Evolutionary conservation across 2,113 vertebrate genomes (phyloP), one percentile per base, ranked within the genome.

Genomic region (Argyrosomus japonicus): DNA sequence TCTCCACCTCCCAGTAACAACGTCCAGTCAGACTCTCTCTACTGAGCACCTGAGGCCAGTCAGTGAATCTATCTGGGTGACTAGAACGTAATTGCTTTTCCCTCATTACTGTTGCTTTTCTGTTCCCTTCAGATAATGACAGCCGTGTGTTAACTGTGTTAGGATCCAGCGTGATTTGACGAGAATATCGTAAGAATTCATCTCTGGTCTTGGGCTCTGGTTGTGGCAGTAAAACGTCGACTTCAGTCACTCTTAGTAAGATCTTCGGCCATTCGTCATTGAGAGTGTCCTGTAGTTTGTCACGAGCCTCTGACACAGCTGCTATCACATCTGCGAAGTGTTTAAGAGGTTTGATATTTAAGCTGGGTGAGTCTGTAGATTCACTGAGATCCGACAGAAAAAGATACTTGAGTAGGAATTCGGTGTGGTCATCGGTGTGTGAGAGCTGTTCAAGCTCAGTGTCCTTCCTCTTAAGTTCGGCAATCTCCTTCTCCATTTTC

Each of bases 1-100:
- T 43, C 48, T 73, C 47, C 65, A 68, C 65, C 65, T 68, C 65
- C 65, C 65, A 68, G 65, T 68, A 68, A 68, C 47, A 56, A 19
- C 27, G 45, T 29, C 67, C 57, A 8, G 27, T 62, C 29, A 62
- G 21, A 60, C 67, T 27, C 32, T 78, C 54, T 25, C 27, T 50
- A 23, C 64, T 51, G 2, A 78, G 67, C 14, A 51, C 75, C 54
- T 78, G 75, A 4, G 60, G 27, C 21, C 40, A 58, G 40, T 78
- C 75, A 13, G 21, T 36, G 19, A 78, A 78, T 13, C 65, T 61
- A 4, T 70, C 67, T 32, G 65, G 29, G 48, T 70, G 36, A 40
- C 57, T 27, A 13, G 47, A 12, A 25, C 70, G 29, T 23, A 7
- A 3, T 15, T 45, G 17, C 32, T 51, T 67, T 19, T 63, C 67